Conservation (phyloP, 2,797 vertebrate species). For the Eulemur rubriventer region DNA sequence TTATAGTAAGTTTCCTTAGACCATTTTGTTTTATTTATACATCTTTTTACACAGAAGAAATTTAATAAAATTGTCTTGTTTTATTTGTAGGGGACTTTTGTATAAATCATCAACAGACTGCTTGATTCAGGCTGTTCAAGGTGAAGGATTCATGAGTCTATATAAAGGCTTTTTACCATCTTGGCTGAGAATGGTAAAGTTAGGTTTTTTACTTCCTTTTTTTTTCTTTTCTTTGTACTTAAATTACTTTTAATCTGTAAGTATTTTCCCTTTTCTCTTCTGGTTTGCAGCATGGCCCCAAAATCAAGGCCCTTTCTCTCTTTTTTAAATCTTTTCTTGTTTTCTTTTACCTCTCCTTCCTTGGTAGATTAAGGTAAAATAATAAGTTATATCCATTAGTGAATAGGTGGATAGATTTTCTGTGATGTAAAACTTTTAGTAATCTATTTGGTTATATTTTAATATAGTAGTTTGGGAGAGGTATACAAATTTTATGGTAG, state of each 20-base stretch:
- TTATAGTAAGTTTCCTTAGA: neutral
- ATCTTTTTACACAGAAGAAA: neutral
- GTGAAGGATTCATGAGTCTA: constrained; percentile 90
- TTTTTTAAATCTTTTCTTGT: neutral
- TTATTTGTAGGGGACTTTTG: constrained; percentile 86
- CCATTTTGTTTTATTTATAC: neutral
- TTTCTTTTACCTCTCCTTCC: constrained; percentile 27
- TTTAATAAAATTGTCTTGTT: constrained; percentile 55
- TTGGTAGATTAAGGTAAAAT: neutral
- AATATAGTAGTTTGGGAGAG: neutral
- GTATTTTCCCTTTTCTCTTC: neutral
- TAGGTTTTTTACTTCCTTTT: neutral
- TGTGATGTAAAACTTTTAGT: neutral
- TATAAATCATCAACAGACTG: constrained; percentile 91
- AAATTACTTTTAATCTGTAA: neutral
- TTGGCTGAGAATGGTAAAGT: constrained; percentile 91
- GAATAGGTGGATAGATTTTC: neutral
- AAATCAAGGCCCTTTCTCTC: neutral
- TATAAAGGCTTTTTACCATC: constrained; percentile 93
- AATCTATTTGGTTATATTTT: neutral
- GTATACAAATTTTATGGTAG: constrained; percentile 20
- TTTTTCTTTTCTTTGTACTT: constrained; percentile 39
- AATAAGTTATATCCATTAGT: neutral
- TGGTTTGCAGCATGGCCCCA: neutral
- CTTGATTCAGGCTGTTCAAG: constrained; percentile 87